phyloP scores from a whole-genome alignment of 2,888 invertebrate genomes.

The Andricus quercusramuli region DNA sequence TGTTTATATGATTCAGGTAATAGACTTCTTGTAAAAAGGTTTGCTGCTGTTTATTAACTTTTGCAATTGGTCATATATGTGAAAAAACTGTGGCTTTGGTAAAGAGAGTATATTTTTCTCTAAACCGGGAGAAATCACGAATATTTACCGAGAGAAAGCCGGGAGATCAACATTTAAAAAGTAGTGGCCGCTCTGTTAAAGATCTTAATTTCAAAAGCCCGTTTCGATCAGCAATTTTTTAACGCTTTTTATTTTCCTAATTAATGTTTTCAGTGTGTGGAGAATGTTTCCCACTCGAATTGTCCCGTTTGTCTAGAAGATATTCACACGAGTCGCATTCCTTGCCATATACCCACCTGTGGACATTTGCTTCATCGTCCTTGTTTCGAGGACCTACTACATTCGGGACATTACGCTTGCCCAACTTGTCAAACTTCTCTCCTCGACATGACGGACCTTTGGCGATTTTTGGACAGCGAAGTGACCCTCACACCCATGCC shows the following conservation, averaged over 20 bases:
- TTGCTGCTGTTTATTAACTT: too few relatives aligned
- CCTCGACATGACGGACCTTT: conserved; percentile 91
- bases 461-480: conserved; percentile 91
- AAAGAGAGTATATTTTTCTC: too few relatives aligned
- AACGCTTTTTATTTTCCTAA: conserved; percentile 4
- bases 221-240: not conserved
- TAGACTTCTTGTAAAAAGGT: too few relatives aligned
- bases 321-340: conserved; percentile 93
- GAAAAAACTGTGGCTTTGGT: too few relatives aligned
- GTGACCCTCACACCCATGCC: conserved; percentile 92
- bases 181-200: not conserved
- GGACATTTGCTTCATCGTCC: conserved; percentile 93
- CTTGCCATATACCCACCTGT: conserved; percentile 94
- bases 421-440: conserved; percentile 94
- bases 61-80: too few relatives aligned
- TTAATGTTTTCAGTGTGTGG: conserved; percentile 85
- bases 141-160: too few relatives aligned
- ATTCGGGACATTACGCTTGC: conserved; percentile 90
- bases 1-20: too few relatives aligned
- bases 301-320: conserved; percentile 95
- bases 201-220: not conserved
- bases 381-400: conserved; percentile 89
- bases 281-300: conserved; percentile 92
- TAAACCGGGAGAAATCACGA: too few relatives aligned
- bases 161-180: too few relatives aligned